Conservation (phyloP, 2,888 invertebrate genomes). For the Fabriciana adippe region DNA sequence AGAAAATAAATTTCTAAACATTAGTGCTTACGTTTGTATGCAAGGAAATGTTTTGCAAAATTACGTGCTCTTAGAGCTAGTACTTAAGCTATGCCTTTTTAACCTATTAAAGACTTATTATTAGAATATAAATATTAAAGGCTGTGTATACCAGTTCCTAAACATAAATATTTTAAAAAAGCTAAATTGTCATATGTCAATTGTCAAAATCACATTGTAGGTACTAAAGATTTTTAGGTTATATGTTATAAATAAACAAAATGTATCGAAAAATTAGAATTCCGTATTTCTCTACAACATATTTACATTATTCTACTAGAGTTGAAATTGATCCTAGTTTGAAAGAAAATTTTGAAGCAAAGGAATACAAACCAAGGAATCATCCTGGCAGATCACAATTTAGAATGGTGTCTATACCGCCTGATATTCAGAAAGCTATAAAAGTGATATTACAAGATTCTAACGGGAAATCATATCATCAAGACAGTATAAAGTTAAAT, state of each 20-base stretch:
- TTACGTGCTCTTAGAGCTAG: too few species aligned
- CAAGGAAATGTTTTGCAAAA: too few species aligned
- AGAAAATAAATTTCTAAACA: too few species aligned
- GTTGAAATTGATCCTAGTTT: slow-evolving; percentile 78
- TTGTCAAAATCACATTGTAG: slow-evolving; percentile 13
- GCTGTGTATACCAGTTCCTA: too few species aligned
- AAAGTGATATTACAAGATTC: slow-evolving; percentile 80
- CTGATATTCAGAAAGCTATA: slow-evolving; percentile 82
- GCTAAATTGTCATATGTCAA: too few species aligned
- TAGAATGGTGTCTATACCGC: slow-evolving; percentile 81
- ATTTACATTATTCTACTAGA: slow-evolving; percentile 59
- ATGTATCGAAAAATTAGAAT: slow-evolving; percentile 68
- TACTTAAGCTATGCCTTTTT: too few species aligned
- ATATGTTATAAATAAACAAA: slow-evolving; percentile 37
- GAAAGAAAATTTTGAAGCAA: slow-evolving; percentile 73
- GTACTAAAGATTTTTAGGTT: slow-evolving; percentile 17
- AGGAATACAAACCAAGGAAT: slow-evolving; percentile 83
- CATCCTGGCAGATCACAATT: slow-evolving; percentile 87
- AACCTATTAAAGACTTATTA: too few species aligned
- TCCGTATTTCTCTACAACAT: slow-evolving; percentile 48
- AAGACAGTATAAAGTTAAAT: slow-evolving; percentile 79
- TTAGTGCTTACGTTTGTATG: too few species aligned
- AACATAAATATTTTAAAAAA: too few species aligned
- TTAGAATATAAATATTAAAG: too few species aligned
- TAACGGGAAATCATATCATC: slow-evolving; percentile 78